These are phyloP conservation scores for Calliphora vomitoria DNA, from an alignment of 2,888 invertebrate species.

Conservation along the genomic window DNA sequence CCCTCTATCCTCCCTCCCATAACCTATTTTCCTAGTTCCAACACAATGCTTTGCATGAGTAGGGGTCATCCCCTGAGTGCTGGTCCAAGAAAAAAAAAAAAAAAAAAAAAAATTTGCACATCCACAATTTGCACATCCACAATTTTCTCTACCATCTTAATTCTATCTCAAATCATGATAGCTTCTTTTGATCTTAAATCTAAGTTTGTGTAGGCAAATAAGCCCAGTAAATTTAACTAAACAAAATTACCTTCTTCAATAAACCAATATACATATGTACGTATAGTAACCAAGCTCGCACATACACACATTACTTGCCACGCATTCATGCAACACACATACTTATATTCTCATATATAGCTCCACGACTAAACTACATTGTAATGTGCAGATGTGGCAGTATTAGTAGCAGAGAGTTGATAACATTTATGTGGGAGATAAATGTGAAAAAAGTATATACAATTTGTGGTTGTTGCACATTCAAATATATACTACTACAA, in stretches of 20 bases:
- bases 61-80: no score
- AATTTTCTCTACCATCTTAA: no score
- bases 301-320: background rate
- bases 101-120: no score
- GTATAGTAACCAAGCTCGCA: background rate
- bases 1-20: no score
- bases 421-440: constrained; percentile 60
- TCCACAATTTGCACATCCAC: no score
- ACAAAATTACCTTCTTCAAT: constrained; percentile 17
- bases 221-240: background rate
- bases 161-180: background rate
- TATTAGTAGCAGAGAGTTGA: constrained; percentile 38
- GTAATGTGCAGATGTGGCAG: background rate
- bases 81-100: no score
- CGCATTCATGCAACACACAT: background rate
- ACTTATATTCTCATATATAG: background rate
- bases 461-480: constrained; percentile 54
- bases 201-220: background rate
- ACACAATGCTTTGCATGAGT: no score
- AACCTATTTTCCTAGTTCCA: no score
- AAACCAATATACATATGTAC: background rate
- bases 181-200: constrained; percentile 8
- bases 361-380: background rate
- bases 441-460: constrained; percentile 22
- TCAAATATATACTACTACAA: background rate